phyloP scores from a whole-genome alignment of 2,797 vertebrate genomes.

The Micrastur ruficollis region DNA sequence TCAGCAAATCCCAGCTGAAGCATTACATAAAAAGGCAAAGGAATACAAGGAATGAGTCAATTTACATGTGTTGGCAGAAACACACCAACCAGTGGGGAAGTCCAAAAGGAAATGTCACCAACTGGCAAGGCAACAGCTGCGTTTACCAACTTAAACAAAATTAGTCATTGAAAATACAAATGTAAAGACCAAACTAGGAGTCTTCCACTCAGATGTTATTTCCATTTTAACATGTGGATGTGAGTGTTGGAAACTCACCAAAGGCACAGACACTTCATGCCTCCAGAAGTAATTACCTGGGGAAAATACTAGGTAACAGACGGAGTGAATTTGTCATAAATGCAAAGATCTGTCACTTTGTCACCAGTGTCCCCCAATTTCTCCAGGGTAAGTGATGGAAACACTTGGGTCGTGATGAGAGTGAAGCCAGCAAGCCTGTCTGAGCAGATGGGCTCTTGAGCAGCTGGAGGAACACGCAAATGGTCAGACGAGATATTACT shows the following conservation, averaged over 20 bases:
- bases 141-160: conserved; percentile 69
- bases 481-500: conserved; percentile 33
- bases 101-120: conserved; percentile 72
- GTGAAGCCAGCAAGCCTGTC: background rate
- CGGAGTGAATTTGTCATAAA: background rate
- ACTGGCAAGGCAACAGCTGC: conserved; percentile 68
- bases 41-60: conserved; percentile 47
- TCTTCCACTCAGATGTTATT: conserved; percentile 58
- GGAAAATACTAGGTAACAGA: conserved; percentile 20
- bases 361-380: background rate
- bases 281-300: conserved; percentile 45
- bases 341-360: background rate
- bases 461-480: conserved; percentile 43
- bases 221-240: conserved; percentile 66
- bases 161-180: conserved; percentile 69
- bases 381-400: background rate
- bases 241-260: conserved; percentile 51
- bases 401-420: conserved; percentile 1
- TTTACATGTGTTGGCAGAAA: conserved; percentile 65
- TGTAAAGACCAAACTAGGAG: conserved; percentile 57
- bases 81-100: conserved; percentile 27
- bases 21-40: conserved; percentile 32
- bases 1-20: background rate
- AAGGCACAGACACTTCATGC: background rate
- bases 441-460: conserved; percentile 34